Percentiles rank a stretch among this genome's conserved stretches.
phyloP scores from a whole-genome alignment of 2,113 vertebrate species.

The Limnothrissa miodon region DNA sequence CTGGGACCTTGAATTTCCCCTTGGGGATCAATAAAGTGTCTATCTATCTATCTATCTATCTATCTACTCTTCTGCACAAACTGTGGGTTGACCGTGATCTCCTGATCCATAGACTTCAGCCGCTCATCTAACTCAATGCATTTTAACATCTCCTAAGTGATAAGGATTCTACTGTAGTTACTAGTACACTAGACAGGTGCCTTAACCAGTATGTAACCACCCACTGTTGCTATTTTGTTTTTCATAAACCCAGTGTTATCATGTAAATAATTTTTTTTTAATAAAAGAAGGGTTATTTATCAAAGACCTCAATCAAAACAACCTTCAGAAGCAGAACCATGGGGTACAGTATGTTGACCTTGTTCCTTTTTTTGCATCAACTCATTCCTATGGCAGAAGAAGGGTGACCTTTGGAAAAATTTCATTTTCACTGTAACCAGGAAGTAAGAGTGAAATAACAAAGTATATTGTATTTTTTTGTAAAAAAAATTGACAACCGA shows the following conservation, averaged over 20 bases:
- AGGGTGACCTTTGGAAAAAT: not conserved
- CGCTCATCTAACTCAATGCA: slow-evolving; percentile 99
- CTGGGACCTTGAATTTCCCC: no score
- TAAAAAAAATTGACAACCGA: no score
- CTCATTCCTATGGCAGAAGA: not conserved
- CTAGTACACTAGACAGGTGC: no score
- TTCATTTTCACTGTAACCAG: not conserved
- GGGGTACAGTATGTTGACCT: not conserved
- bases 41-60: no score
- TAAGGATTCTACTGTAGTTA: no score
- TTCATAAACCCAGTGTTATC: not conserved
- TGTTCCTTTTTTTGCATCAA: not conserved
- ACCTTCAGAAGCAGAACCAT: not conserved
- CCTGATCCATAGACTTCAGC: slow-evolving; percentile 99
- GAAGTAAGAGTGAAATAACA: not conserved
- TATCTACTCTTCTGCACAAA: slow-evolving; percentile 99
- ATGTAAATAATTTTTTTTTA: slow-evolving; percentile 7
- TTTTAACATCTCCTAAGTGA: slow-evolving; percentile 99
- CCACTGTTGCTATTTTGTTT: not conserved
- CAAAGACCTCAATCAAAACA: not conserved
- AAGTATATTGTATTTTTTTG: not conserved
- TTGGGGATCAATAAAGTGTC: no score
- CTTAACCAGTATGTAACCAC: no score
- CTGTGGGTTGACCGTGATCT: slow-evolving; percentile 99
- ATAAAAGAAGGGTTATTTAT: not conserved